Evolutionary conservation across 2,888 invertebrate species (phyloP), one percentile per base, ranked within the genome.

Genomic region (Galeopsomyia nigrocyanea): DNA sequence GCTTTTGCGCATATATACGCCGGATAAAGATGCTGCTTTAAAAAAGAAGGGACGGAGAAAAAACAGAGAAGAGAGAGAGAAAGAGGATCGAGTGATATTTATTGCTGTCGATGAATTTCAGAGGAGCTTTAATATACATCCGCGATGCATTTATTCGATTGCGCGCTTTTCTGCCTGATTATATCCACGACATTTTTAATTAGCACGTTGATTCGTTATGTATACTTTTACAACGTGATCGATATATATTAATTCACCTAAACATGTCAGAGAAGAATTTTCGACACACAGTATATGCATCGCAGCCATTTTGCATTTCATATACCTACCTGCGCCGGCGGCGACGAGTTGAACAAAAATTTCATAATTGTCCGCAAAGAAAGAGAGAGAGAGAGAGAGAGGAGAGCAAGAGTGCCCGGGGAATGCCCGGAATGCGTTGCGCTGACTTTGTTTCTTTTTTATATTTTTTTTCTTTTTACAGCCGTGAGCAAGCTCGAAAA

Each of bases 321-420:
- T 55, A 31, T 70, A 67, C 63, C 68, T 70, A 67, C 63, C 68
- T 62, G 67, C 19, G 19, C 17, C 58, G 58, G 14, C 26, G 26
- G 46, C 49, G 60, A 51, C 50, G 31, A 60, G 58, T 46, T 63
- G 5, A 39, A 26, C 26, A 68, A 62, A 71, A 75, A 69, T 72
- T 53, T 68, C 50, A 65, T 75, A 73, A 75, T 75, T 75, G 70
- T 70, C 65, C 21, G 47, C n/a, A n/a, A n/a, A n/a, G n/a, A n/a
- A n/a, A n/a, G n/a, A n/a, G n/a, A n/a, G n/a, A n/a, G n/a, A n/a
- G n/a, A n/a, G n/a, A n/a, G n/a, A n/a, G n/a, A n/a, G n/a, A n/a
- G n/a, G n/a, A n/a, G n/a, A n/a, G n/a, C n/a, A n/a, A n/a, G 16
- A 26, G 68, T 3, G 39, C 10, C 39, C 13, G 10, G 10, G 65